phyloP scores from a whole-genome alignment of 1,140 invertebrate genomes.

The Subanguina moxae region DNA sequence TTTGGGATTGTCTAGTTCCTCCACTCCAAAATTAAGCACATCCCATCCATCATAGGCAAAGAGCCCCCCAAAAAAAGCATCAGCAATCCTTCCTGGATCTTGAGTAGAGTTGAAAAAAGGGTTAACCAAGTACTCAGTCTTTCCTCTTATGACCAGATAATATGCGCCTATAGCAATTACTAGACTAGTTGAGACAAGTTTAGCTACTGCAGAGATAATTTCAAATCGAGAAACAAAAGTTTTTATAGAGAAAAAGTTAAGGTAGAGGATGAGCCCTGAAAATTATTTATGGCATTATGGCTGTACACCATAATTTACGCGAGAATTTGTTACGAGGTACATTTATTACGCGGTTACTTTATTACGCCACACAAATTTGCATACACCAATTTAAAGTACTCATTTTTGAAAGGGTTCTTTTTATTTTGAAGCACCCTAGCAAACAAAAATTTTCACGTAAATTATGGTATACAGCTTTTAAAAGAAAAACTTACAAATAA shows the following conservation, averaged over 20 bases:
- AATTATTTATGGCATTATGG: not conserved
- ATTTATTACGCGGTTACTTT: no score
- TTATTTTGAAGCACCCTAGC: no score
- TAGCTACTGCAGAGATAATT: constrained; percentile 42
- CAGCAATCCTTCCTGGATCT: not conserved
- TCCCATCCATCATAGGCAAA: constrained; percentile 52
- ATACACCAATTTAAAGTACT: no score
- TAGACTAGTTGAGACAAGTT: constrained; percentile 41
- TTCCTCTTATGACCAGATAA: constrained; percentile 35
- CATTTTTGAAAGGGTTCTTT: no score
- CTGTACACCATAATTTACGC: no score
- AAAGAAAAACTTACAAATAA: constrained; percentile 4
- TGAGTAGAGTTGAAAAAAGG: constrained; percentile 21
- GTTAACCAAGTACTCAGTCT: not conserved
- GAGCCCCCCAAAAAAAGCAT: constrained; percentile 42
- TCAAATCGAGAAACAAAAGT: constrained; percentile 46
- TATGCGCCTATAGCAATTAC: constrained; percentile 48
- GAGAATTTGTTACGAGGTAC: no score
- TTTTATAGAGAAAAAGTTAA: constrained; percentile 52
- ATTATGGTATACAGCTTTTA: no score
- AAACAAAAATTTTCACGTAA: no score
- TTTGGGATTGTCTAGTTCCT: constrained; percentile 46
- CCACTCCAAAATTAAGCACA: constrained; percentile 48
- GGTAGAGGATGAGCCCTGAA: constrained; percentile 26
- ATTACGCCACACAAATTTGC: no score